phyloP scores from a whole-genome alignment of 1,140 invertebrate genomes.

The Oryctes rhinoceros region DNA sequence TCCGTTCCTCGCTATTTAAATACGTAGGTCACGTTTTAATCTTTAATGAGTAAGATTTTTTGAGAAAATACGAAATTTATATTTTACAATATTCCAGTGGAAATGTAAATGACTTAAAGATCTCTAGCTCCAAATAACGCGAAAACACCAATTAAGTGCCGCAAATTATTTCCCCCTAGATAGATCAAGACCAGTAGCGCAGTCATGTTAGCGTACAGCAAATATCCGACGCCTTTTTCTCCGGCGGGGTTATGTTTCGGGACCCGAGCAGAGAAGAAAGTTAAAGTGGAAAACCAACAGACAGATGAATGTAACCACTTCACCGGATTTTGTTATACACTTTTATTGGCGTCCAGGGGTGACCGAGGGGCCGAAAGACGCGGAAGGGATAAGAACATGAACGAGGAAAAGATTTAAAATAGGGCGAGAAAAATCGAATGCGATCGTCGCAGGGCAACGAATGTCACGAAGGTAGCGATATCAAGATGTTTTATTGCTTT shows the following conservation, averaged over 20 bases:
- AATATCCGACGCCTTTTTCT: background rate
- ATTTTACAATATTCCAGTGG: too few relatives aligned
- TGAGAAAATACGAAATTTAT: too few relatives aligned
- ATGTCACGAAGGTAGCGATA: background rate
- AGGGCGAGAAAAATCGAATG: constrained; percentile 24
- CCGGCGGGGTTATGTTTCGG: background rate
- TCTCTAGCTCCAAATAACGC: too few relatives aligned
- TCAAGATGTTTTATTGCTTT: constrained; percentile 22
- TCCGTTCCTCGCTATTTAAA: too few relatives aligned
- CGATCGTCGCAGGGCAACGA: constrained; percentile 25
- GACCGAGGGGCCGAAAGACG: background rate
- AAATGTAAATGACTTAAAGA: too few relatives aligned
- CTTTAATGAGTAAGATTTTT: too few relatives aligned
- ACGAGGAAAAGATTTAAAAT: constrained; percentile 19
- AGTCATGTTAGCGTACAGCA: background rate
- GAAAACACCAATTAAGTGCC: background rate
- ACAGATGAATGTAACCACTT: constrained; percentile 29
- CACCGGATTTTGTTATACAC: constrained; percentile 33
- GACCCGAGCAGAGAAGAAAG: background rate
- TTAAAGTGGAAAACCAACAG: constrained; percentile 27
- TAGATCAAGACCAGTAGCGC: background rate
- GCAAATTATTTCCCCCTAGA: background rate
- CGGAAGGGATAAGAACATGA: constrained; percentile 10
- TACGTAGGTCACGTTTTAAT: too few relatives aligned
- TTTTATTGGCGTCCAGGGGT: constrained; percentile 33